phyloP scores from a whole-genome alignment of 2,113 vertebrate genomes.

The Microtus pennsylvanicus region DNA sequence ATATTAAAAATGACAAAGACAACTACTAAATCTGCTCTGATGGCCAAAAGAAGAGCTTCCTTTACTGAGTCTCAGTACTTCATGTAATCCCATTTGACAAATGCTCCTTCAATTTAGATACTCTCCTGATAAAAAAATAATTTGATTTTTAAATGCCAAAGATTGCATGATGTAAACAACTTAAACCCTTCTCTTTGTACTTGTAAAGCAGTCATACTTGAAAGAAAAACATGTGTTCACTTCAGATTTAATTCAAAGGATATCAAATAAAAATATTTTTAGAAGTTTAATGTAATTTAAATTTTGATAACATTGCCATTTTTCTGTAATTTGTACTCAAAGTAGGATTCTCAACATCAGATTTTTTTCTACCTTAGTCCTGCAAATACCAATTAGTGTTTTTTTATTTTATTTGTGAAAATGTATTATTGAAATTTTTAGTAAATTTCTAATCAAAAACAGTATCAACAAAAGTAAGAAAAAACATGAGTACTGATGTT shows the following conservation, averaged over 20 bases:
- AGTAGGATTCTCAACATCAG: background rate
- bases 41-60: constrained; percentile 1
- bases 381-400: background rate
- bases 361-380: background rate
- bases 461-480: background rate
- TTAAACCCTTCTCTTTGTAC: background rate
- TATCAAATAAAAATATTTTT: background rate
- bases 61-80: background rate
- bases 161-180: background rate
- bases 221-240: background rate
- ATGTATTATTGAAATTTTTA: background rate
- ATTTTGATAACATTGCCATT: background rate
- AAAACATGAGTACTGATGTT: background rate
- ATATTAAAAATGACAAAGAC: constrained; percentile 2
- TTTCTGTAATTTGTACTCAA: background rate
- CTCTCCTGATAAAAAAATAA: constrained; percentile 13
- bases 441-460: background rate
- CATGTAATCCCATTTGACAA: constrained; percentile 52
- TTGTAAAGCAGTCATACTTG: background rate
- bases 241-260: background rate
- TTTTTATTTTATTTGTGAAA: background rate
- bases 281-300: background rate
- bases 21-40: background rate
- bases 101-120: background rate
- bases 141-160: constrained; percentile 46